Base-by-base conservation (phyloP, 2,797 vertebrate genomes). In the Amblyraja radiata region DNA sequence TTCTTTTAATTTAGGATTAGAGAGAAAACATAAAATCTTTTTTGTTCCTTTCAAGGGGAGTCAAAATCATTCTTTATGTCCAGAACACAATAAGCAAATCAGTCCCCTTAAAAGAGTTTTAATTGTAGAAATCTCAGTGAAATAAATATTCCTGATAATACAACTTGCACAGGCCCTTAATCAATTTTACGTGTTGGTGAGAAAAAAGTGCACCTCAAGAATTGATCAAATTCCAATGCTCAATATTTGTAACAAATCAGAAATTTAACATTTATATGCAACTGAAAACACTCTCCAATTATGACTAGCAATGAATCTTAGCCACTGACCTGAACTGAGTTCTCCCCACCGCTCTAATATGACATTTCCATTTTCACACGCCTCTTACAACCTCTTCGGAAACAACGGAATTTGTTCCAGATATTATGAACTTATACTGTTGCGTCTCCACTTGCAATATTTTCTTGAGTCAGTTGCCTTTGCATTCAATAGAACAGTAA, bases 291-390 rank as follows among this genome's bases (percentile, higher is more conserved):
- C 16, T 88, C 16, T 68, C 61, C n/a, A 88, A 1, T 4, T 68
- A 32, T 36, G n/a, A 16, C 36, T 68, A 68, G 84, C 63, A 88
- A 88, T 88, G 84, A 36, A 88, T 88, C 84, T 88, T 68, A 88
- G n/a, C n/a, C 63, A 88, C 84, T 88, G 63, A 88, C n/a, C 84
- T 36, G 8, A 88, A 36, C n/a, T 88, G 84, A 88, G 63, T 46
- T 65, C 63, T 88, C 84, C 61, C 84, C 84, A 68, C 84, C 36
- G 63, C n/a, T 88, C 16, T 88, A 68, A 68, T 88, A 68, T 68
- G 84, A 88, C 84, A 88, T 88, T 86, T 88, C 63, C 61, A 88
- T 88, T 68, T 36, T 68, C 84, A 88, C 84, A 88, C 63, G 7
- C 81, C 61, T 88, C 65, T 63, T 88, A 88, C 84, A 88, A 63